Evolutionary conservation across 1,140 invertebrate genomes (phyloP).

Genomic region (Agrilus planipennis): DNA sequence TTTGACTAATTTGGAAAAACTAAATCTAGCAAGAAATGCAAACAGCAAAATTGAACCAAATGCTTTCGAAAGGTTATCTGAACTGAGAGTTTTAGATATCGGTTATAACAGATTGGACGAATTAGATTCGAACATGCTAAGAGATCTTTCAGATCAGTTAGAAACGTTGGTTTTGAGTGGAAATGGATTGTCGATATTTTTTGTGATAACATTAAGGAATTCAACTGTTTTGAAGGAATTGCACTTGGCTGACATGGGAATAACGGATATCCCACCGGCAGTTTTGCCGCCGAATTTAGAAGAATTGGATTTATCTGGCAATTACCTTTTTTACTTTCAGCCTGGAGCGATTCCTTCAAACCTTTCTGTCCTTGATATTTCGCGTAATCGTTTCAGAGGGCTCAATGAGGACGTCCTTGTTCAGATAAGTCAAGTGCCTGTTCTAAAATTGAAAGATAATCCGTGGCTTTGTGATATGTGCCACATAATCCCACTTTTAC

Average conservation of each 20-base stretch:
- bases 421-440: slow-evolving; percentile 38
- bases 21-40: slow-evolving; percentile 54
- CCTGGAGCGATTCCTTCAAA: slow-evolving; percentile 41
- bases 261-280: slow-evolving; percentile 29
- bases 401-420: slow-evolving; percentile 43
- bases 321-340: slow-evolving; percentile 43
- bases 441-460: slow-evolving; percentile 46
- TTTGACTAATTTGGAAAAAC: slow-evolving; percentile 40
- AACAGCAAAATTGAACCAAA: slow-evolving; percentile 50
- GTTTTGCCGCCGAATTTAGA: slow-evolving; percentile 38
- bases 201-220: slow-evolving; percentile 38
- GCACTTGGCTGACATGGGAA: slow-evolving; percentile 40
- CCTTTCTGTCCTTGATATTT: slow-evolving; percentile 47
- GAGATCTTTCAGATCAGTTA: slow-evolving; percentile 44
- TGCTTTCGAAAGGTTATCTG: slow-evolving; percentile 52
- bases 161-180: slow-evolving; percentile 52
- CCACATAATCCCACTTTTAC: slow-evolving; percentile 42
- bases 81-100: slow-evolving; percentile 53
- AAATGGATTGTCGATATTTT: slow-evolving; percentile 39
- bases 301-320: slow-evolving; percentile 44
- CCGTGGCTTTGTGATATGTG: slow-evolving; percentile 58
- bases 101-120: slow-evolving; percentile 58
- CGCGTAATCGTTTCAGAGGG: slow-evolving; percentile 46
- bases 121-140: slow-evolving; percentile 45
- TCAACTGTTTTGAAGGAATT: slow-evolving; percentile 44